Conservation (phyloP, 1,140 invertebrate genomes). For the Schlechtendalia chinensis region DNA sequence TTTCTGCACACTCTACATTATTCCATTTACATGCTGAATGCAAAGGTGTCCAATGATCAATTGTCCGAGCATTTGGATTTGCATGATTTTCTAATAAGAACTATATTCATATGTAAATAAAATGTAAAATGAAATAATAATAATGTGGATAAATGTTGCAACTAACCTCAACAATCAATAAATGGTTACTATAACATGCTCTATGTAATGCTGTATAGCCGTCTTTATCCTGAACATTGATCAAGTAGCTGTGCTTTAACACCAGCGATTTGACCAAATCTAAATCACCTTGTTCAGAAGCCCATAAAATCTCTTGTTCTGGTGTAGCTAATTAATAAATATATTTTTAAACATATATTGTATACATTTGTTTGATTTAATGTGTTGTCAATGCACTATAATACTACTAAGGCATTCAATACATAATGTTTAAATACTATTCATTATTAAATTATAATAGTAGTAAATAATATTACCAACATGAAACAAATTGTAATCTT, state of each 20-base stretch:
- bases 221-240: conserved; percentile 77
- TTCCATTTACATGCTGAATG: conserved; percentile 94
- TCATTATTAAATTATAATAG: too few relatives aligned
- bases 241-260: conserved; percentile 62
- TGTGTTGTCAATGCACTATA: background rate
- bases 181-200: conserved; percentile 86
- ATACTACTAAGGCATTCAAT: too few relatives aligned
- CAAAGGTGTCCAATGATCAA: conserved; percentile 86
- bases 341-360: conserved; percentile 53
- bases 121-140: background rate
- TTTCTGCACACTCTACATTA: conserved; percentile 69
- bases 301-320: conserved; percentile 71
- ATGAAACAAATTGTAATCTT: background rate
- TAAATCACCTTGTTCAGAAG: conserved; percentile 77
- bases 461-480: too few relatives aligned
- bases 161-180: conserved; percentile 69
- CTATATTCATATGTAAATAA: conserved; percentile 55
- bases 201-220: conserved; percentile 88
- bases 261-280: conserved; percentile 67
- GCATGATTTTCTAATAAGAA: conserved; percentile 72
- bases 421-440: conserved; percentile 24
- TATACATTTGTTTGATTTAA: background rate
- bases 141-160: background rate
- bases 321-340: conserved; percentile 61
- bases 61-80: conserved; percentile 71